phyloP scores from a whole-genome alignment of 2,113 vertebrate genomes.

The Vimba vimba region DNA sequence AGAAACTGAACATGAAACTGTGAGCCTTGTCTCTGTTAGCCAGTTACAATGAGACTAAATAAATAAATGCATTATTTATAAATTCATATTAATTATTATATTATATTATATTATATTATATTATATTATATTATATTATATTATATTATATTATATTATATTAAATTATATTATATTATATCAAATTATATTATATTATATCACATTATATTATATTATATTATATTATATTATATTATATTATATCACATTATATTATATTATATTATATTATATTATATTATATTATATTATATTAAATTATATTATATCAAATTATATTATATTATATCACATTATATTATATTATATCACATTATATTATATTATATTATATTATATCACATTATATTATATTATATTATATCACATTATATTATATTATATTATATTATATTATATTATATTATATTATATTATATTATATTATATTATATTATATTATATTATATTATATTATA shows the following conservation, averaged over 20 bases:
- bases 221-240: background rate
- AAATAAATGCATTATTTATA: background rate
- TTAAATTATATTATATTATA: background rate
- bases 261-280: background rate
- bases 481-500: background rate
- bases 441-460: background rate
- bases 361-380: background rate
- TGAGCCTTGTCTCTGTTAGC: background rate
- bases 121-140: background rate
- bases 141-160: background rate
- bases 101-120: background rate
- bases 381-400: background rate
- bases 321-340: background rate
- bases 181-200: background rate
- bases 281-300: background rate
- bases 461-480: background rate
- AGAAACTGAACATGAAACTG: background rate
- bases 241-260: background rate
- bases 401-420: background rate
- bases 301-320: too few species aligned
- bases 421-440: background rate
- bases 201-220: background rate
- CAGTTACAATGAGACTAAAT: background rate
- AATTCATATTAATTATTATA: too few species aligned
- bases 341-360: too few species aligned